Base-by-base conservation (phyloP, 2,888 invertebrate species). In the Disparrhopalites patrizii region DNA sequence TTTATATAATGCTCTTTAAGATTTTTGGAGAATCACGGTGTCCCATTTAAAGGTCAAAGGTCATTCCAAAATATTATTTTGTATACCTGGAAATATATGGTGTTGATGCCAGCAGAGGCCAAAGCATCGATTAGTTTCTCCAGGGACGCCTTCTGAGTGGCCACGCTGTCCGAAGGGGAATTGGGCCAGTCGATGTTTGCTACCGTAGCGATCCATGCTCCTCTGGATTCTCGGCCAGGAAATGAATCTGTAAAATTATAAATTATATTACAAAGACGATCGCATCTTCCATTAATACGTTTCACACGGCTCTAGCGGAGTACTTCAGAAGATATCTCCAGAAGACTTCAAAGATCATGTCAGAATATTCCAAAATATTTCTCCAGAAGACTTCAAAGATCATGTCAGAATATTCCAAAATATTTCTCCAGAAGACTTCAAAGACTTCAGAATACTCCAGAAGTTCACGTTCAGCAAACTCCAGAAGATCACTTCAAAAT, bases 181-280 rank as follows among this genome's bases (percentile, higher is more conserved):
- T 33, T 56, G 7, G 73, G 73, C 69, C 69, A 73, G 62, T 73
- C 73, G 8, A 73, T 73, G 33, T 71, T 72, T 7, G 47, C 36
- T 13, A 73, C 73, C 3, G 73, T 72, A 2, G 73, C 73, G 15
- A 73, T 52, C 69, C 71, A 73, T 15, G 66, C 69, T 15, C 70
- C 73, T 25, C 73, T 62, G 27, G 58, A 57, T 58, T 73, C 73
- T 20, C 69, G 36, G 1, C 69, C 69, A 33, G 73, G 73, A 40
- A 69, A 68, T n/a, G 57, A 27, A n/a, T 64, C 72, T 72, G 51
- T 33, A 15, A 57, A 30, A 47, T 51, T 51, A 3, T 51, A 20
- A 51, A 25, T 51, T 51, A n/a, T 25, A 23, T 52, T 13, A 8
- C 28, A 4, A 25, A 13, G 13, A 23, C 5, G 27, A 7, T 5